Evolutionary conservation across 1,140 invertebrate species (phyloP), one percentile per base, ranked within the genome.

Genomic region (Dreissena rostriformis): DNA sequence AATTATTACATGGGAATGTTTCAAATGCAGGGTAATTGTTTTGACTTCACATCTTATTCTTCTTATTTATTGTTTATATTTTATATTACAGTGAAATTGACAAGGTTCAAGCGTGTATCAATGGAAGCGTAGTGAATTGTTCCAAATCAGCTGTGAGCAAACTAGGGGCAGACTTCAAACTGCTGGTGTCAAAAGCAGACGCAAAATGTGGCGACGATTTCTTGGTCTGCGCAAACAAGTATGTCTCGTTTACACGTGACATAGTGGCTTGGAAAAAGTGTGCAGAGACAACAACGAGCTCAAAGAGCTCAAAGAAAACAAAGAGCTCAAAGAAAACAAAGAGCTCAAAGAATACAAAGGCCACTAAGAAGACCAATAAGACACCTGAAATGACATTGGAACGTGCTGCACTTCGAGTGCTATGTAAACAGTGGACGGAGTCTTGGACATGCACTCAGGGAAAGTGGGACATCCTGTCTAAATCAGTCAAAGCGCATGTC

Each of bases 121-220:
- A 71, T 17, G 55, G 14, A 11, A 70, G 14, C 19, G 55, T 66
- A 53, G 67, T 55, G 7, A 24, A 65, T 14, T 79, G 77, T 53
- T 79, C 77, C 26, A 29, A 55, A 11, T 39, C 49, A 24, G 65
- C 77, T 19, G 29, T 52, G 7, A 28, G 19, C n/a, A 67, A 79
- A 57, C 28, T 79, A 12, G 24, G 55, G 0, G 19, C 52, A 10
- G 19, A 22, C 22, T 79, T 24, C 28, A 68, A 70, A n/a, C 14
- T 12, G 1, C 66, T 71, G 52, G 26, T 70, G n/a, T n/a, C 53
- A 19, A 8, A 29, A 19, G 66, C 67, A 29, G 24, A 79, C 70
- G 67, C 57, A 26, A 57, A n/a, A 14, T 79, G 77, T 39, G 70
- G 63, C 12, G 77, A 71, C 8, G 53, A 79, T 71, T 70, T 70